phyloP scores from a whole-genome alignment of 2,113 vertebrate genomes.

The Sturnira hondurensis region DNA sequence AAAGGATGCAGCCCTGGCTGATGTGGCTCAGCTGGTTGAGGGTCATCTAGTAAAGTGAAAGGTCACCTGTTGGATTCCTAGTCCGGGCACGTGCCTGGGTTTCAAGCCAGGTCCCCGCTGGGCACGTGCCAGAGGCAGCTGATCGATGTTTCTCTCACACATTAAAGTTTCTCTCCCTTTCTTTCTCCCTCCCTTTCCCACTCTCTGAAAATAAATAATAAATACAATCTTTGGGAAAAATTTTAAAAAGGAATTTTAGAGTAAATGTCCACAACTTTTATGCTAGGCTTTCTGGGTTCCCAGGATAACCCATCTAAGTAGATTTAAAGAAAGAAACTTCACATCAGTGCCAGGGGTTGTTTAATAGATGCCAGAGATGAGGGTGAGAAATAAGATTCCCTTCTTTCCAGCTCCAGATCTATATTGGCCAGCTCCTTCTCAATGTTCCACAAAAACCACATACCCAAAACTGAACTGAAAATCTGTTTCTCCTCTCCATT shows the following conservation, averaged over 20 bases:
- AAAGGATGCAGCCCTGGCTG: not conserved
- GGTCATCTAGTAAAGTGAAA: no score
- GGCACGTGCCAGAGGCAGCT: no score
- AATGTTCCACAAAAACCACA: not conserved
- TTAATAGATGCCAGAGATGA: not conserved
- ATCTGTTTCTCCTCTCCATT: not conserved
- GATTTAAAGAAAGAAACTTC: not conserved
- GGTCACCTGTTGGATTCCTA: no score
- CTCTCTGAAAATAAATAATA: no score
- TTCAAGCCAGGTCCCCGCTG: no score
- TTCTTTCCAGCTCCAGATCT: not conserved
- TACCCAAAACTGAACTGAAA: not conserved
- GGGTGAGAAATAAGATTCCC: not conserved
- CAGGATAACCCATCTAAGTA: not conserved
- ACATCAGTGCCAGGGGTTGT: not conserved
- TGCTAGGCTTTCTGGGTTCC: not conserved
- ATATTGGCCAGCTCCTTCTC: not conserved
- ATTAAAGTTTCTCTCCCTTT: no score
- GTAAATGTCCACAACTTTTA: not conserved
- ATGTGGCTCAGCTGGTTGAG: no score
- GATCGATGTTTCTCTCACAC: no score
- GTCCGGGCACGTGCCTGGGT: no score
- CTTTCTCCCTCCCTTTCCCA: no score
- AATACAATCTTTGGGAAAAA: no score
- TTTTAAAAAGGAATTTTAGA: not conserved